phyloP scores from a whole-genome alignment of 2,888 invertebrate species.

The Dione juno region DNA sequence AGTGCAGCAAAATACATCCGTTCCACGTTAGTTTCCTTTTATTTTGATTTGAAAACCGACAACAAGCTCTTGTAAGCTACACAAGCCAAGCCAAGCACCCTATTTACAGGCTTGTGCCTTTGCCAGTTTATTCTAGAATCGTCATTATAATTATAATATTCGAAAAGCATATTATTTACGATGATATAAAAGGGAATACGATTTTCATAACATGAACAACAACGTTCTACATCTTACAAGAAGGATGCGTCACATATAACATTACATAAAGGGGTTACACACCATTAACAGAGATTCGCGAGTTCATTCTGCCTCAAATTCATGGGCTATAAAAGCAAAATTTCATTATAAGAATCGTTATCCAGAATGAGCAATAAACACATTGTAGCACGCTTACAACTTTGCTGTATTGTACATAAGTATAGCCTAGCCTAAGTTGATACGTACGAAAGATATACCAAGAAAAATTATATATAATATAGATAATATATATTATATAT shows the following conservation, averaged over 20 bases:
- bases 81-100: too few relatives aligned
- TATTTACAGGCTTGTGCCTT: too few relatives aligned
- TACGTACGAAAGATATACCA: background rate
- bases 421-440: conserved; percentile 5
- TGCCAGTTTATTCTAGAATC: too few relatives aligned
- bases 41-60: too few relatives aligned
- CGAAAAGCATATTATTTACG: background rate
- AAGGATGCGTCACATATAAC: conserved; percentile 22
- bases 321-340: conserved; percentile 37
- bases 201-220: conserved; percentile 3
- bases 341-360: conserved; percentile 39
- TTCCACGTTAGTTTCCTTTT: too few relatives aligned
- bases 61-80: too few relatives aligned
- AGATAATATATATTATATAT: too few relatives aligned
- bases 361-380: conserved; percentile 38
- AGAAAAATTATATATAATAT: too few relatives aligned
- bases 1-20: too few relatives aligned
- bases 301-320: conserved; percentile 34
- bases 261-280: conserved; percentile 46
- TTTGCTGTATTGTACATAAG: conserved; percentile 22
- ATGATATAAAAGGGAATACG: background rate
- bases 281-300: conserved; percentile 36
- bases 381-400: conserved; percentile 35
- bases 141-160: background rate
- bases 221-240: conserved; percentile 10